Evolutionary conservation across 35 echinoderm and acorn worm genomes (phyloP).

Genomic region (Ophiothrix spiculata): DNA sequence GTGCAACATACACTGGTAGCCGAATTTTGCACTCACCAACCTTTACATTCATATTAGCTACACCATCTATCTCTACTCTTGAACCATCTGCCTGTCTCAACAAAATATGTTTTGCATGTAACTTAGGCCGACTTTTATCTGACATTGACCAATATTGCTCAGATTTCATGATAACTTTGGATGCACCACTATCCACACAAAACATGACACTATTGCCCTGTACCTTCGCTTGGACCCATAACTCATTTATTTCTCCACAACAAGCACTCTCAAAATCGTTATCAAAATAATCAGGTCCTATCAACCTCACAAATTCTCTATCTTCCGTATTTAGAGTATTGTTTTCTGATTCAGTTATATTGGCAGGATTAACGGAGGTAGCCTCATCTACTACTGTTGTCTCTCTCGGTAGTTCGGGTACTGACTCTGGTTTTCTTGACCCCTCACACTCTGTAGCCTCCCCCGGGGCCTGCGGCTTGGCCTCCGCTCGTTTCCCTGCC

Average conservation of each 20-base stretch:
- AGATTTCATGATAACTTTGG: neutral
- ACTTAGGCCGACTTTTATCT: neutral
- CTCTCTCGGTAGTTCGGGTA: too few species aligned
- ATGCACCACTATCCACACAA: neutral
- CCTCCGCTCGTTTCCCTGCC: neutral
- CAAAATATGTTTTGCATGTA: neutral
- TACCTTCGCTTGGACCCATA: neutral
- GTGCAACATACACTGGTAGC: neutral
- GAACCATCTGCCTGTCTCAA: neutral
- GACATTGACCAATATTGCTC: neutral
- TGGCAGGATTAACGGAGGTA: neutral
- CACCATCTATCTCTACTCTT: neutral
- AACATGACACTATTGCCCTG: neutral
- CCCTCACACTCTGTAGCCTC: neutral
- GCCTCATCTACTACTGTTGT: too few species aligned
- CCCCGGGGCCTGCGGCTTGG: neutral
- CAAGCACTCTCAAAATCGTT: too few species aligned
- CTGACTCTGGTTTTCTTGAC: neutral
- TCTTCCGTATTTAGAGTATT: neutral
- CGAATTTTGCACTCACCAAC: neutral
- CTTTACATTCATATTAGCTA: neutral
- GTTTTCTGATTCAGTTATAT: too few species aligned
- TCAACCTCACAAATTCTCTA: neutral
- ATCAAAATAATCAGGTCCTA: neutral
- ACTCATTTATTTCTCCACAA: neutral